Evolutionary conservation across 2,113 vertebrate genomes (phyloP).

Genomic region (Sphyrna mokarran): DNA sequence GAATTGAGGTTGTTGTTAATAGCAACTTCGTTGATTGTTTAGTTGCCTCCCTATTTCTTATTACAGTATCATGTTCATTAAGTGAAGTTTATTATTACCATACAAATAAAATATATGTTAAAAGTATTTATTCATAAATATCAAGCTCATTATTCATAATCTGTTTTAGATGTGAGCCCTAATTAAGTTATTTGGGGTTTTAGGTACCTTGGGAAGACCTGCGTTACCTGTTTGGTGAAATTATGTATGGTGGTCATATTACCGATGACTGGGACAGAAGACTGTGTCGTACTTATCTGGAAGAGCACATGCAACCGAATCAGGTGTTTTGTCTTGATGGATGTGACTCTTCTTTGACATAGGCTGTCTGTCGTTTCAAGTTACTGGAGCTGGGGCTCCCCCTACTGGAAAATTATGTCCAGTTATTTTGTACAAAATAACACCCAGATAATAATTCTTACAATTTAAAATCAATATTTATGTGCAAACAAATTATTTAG

Average conservation of each 20-base stretch:
- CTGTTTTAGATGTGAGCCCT: not conserved
- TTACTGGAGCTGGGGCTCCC: constrained; percentile 62
- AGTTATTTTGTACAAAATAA: not conserved
- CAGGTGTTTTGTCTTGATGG: constrained; percentile 51
- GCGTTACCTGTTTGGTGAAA: constrained; percentile 70
- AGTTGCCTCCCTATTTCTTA: not conserved
- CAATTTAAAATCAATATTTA: not conserved
- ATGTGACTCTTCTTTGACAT: not conserved
- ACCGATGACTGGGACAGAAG: constrained; percentile 71
- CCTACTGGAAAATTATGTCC: constrained; percentile 51
- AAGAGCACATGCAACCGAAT: constrained; percentile 73
- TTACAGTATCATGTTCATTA: not conserved
- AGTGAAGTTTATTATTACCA: not conserved
- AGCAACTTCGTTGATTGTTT: not conserved
- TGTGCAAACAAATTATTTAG: not conserved
- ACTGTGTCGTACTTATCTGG: constrained; percentile 68
- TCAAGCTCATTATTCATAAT: not conserved
- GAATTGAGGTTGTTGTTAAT: not conserved
- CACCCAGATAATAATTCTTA: not conserved
- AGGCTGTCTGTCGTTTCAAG: constrained; percentile 12
- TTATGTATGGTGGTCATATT: constrained; percentile 76
- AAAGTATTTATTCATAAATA: not conserved
- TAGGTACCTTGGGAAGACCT: constrained; percentile 73
- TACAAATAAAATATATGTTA: not conserved
- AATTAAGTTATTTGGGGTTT: not conserved